A percentile compares a stretch with the other conserved stretches of the same genome.
These are phyloP conservation scores for Cygnus atratus DNA, from an alignment of 2,113 vertebrate species.

Conservation along the genomic window DNA sequence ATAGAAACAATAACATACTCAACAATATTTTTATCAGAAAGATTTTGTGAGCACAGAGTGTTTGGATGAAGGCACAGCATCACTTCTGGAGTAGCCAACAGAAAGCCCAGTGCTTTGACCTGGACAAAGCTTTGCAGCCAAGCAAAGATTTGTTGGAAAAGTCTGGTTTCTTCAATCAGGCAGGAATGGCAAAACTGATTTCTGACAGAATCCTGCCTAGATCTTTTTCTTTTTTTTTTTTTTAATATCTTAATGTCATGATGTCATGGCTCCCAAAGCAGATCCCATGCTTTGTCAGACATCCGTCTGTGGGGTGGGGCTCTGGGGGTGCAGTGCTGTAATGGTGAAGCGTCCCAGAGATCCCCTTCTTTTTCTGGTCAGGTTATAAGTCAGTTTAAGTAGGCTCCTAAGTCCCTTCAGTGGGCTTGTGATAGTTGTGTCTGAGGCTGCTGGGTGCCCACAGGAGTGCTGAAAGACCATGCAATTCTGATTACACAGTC, in stretches of 20 bases:
- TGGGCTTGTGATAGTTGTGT: neutral
- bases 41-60: neutral
- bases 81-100: neutral
- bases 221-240: no score
- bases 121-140: neutral
- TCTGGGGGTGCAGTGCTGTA: neutral
- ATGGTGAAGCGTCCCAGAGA: neutral
- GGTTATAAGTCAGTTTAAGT: neutral
- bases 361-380: neutral
- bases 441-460: neutral
- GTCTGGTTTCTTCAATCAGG: neutral
- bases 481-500: neutral
- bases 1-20: neutral
- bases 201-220: neutral
- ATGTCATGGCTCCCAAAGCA: neutral
- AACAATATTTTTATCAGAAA: neutral
- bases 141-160: neutral
- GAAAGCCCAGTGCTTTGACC: neutral
- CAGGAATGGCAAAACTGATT: neutral
- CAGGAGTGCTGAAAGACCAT: neutral
- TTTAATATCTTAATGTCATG: neutral
- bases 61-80: neutral
- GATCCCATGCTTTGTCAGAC: neutral
- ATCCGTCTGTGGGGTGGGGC: fast-evolving
- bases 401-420: neutral